These are phyloP conservation scores for Penaeus vannamei DNA, from an alignment of 1,140 invertebrate species.

Conservation along the genomic window DNA sequence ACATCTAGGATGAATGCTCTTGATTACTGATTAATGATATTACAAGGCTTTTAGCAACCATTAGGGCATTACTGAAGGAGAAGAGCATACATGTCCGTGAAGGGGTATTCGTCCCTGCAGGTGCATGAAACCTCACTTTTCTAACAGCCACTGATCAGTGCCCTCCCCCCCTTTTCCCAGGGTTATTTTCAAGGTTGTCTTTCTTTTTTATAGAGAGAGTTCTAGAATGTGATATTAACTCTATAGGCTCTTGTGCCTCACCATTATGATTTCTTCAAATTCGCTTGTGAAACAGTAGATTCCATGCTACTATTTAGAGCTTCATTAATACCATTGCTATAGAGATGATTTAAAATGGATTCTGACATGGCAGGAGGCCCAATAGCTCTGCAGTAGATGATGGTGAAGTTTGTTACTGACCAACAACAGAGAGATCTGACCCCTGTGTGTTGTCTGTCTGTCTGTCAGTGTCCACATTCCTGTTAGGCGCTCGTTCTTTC, in stretches of 20 bases:
- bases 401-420: slow-evolving; percentile 61
- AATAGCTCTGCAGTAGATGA: slow-evolving; percentile 60
- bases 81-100: slow-evolving; percentile 39
- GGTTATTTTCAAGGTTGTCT: slow-evolving; percentile 33
- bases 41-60: no score
- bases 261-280: slow-evolving; percentile 48
- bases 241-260: slow-evolving; percentile 24
- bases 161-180: slow-evolving; percentile 36
- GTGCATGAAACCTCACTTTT: slow-evolving; percentile 58
- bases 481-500: slow-evolving; percentile 66
- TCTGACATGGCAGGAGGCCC: slow-evolving; percentile 56
- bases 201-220: slow-evolving; percentile 23
- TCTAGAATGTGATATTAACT: slow-evolving; percentile 40
- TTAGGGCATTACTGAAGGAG: no score
- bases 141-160: slow-evolving; percentile 50
- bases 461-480: slow-evolving; percentile 68
- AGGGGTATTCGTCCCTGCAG: slow-evolving; percentile 61
- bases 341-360: slow-evolving; percentile 54
- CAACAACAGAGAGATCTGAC: slow-evolving; percentile 64
- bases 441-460: slow-evolving; percentile 65
- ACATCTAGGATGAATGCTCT: no score
- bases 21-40: no score
- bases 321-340: slow-evolving; percentile 39
- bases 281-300: slow-evolving; percentile 47
- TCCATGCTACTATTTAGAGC: slow-evolving; percentile 44